Evolutionary conservation across 2,113 vertebrate species (phyloP), one percentile per base, ranked within the genome.

Genomic region (Scortum barcoo): DNA sequence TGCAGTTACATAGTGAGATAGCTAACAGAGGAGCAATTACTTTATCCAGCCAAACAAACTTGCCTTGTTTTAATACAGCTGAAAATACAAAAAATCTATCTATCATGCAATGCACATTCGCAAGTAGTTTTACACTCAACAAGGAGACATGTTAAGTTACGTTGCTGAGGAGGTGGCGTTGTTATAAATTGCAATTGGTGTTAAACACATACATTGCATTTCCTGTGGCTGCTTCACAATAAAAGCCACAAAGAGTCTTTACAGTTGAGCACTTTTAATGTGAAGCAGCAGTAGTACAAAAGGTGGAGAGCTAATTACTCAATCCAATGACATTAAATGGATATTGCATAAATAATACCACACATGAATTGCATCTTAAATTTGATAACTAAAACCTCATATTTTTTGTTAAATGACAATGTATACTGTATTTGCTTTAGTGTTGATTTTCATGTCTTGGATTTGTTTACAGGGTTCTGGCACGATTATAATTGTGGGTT

Each of bases 401-500:
- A 44, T 30, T 30, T 33, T 2, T 19, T 33, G 3, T 20, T 20
- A 20, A 11, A 53, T 26, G 1, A 26, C 24, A 57, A 33, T 44
- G 4, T 5, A 60, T 0, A 53, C 46, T n/a, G 10, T 63, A 22
- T 40, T 57, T 26, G 11, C 1, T 53, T 3, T 56, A 57, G 14
- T 51, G 4, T 22, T 51, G 3, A 62, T 38, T 56, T 71, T 57
- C 14, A 51, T 61, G 16, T 80, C 40, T 20, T 75, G 22, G 10
- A 36, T 16, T 69, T 26, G 16, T 72, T 70, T 4, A 36, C 84
- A 97, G 97, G 97, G 12, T 95, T 95, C 89, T 97, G 97, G 97
- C 96, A 96, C 76, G 95, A 96, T 76, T 92, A 95, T 69, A 97
- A 97, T 85, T 98, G 97, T 87, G 97, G 97, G n/a, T 88, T 67